phyloP scores from a whole-genome alignment of 2,113 vertebrate genomes.

The Uria aalge region DNA sequence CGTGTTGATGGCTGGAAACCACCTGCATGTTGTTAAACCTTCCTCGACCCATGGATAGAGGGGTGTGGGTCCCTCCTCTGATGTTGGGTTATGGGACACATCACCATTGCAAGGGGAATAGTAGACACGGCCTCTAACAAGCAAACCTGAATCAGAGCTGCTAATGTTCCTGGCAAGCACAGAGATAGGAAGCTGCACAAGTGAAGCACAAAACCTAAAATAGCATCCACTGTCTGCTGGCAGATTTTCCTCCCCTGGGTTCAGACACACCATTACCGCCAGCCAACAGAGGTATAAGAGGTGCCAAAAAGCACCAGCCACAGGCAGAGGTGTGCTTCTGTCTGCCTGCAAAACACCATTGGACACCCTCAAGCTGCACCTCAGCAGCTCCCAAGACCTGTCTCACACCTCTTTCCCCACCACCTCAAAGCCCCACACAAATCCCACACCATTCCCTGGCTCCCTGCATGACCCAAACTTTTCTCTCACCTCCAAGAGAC shows the following conservation, averaged over 20 bases:
- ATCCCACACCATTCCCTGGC: neutral
- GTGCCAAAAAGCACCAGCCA: neutral
- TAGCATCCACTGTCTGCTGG: neutral
- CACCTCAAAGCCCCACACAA: neutral
- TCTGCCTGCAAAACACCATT: neutral
- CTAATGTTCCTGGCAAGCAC: neutral
- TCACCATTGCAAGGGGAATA: neutral
- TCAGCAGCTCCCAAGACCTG: neutral
- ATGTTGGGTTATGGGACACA: neutral
- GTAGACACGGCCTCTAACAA: neutral
- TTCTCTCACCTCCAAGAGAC: neutral
- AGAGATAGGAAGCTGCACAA: neutral
- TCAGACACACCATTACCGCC: neutral
- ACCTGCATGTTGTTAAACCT: neutral
- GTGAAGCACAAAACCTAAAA: neutral
- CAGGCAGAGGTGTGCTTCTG: neutral
- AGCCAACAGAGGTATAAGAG: neutral
- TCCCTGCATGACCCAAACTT: neutral
- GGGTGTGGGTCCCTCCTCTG: neutral
- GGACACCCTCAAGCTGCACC: neutral
- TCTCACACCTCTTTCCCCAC: neutral
- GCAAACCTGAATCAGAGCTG: neutral
- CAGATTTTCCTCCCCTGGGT: neutral
- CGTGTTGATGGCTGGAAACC: neutral
- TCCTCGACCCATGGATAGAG: neutral